Evolutionary conservation across 2,888 invertebrate species (phyloP), one percentile per base, ranked within the genome.

Genomic region (Acrocera orbiculus): DNA sequence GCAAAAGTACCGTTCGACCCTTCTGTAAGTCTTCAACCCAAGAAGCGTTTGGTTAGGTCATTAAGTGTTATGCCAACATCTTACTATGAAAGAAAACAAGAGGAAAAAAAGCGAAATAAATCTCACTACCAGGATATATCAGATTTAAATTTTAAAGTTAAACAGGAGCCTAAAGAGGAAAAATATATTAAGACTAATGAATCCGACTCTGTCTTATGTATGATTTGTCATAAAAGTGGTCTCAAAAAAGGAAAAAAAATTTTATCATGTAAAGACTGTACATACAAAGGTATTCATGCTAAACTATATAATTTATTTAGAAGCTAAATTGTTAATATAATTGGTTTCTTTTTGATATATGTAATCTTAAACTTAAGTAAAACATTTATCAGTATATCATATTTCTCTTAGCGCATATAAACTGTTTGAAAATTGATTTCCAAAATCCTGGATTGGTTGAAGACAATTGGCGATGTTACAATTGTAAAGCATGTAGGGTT

Each of bases 1-100:
- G 82, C 81, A 0, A 82, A 80, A 51, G 78, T 78, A 52, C 82
- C 85, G 1, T 85, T 83, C 51, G 83, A 85, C 58, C 85, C 85
- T 3, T 83, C 83, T 1, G 82, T 83, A 47, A 77, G 76, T 44
- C 78, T 81, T 56, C 61, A 79, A 23, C 80, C 82, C 8, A 53
- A 51, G 32, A 43, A 51, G 27, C 44, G 46, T 27, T 46, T 45
- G 13, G 34, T 35, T 5, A 39, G 41, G 24, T 27, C 44, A n/a
- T 28, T 36, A 5, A 37, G 34, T 29, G 5, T n/a, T 6, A 19
- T 10, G 11, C 11, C 14, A 16, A n/a, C 28, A 2, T 28, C 17
- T 4, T 9, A 10, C 4, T 30, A 27, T 10, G 16, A 16, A 16
- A 19, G 5, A 19, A 8, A 19, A 19, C 19, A 22, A n/a, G 4